Evolutionary conservation across 2,113 vertebrate genomes (phyloP).

Genomic region (Calonectris borealis): DNA sequence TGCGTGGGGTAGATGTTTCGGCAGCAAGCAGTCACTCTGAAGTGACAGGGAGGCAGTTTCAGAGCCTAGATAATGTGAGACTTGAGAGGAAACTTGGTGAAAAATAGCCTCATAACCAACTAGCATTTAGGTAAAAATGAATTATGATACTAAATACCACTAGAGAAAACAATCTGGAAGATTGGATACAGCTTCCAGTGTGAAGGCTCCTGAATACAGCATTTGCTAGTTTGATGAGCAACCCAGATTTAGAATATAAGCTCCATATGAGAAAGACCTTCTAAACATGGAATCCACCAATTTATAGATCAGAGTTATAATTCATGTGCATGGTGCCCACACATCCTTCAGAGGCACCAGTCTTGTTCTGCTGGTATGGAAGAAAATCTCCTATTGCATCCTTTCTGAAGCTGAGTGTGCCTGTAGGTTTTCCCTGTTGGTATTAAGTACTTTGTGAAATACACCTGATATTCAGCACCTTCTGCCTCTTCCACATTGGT

Average conservation of each 20-base stretch:
- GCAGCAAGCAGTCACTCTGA: background rate
- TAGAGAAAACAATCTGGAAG: background rate
- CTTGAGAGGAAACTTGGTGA: background rate
- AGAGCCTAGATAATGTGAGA: background rate
- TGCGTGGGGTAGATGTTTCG: background rate
- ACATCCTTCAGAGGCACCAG: background rate
- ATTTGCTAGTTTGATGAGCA: background rate
- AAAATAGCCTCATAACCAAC: background rate
- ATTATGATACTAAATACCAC: background rate
- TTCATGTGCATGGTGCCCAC: rapidly evolving
- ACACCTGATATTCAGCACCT: background rate
- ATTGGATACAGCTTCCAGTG: background rate
- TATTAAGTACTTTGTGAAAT: background rate
- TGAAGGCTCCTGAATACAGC: background rate
- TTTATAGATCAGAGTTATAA: background rate
- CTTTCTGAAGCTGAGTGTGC: background rate
- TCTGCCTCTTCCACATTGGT: background rate
- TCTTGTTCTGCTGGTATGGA: background rate
- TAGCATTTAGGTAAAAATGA: background rate
- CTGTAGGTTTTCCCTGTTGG: background rate
- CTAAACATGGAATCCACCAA: background rate
- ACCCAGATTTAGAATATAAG: background rate
- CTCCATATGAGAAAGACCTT: background rate
- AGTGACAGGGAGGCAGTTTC: background rate
- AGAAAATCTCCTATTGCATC: background rate